These are phyloP conservation scores for Ricordea florida DNA, from an alignment of 92 coral and sea anemone genomes.

Conservation along the genomic window DNA sequence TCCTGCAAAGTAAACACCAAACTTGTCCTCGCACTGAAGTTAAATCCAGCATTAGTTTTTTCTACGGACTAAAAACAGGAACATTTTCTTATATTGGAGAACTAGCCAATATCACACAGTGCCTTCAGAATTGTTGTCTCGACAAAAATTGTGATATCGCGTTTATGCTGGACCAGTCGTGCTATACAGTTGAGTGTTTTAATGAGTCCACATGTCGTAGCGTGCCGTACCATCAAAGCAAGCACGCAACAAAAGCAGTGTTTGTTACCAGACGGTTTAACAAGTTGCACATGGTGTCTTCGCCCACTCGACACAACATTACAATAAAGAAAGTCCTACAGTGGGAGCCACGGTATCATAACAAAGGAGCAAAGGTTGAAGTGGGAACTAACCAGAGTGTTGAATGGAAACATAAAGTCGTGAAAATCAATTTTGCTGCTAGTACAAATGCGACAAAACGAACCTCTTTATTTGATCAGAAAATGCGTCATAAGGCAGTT, in stretches of 20 bases:
- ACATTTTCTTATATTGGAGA: slow-evolving; percentile 72
- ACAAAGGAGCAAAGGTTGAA: too few relatives aligned
- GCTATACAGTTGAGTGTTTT: slow-evolving; percentile 76
- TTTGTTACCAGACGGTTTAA: slow-evolving; percentile 64
- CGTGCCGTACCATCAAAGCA: slow-evolving; percentile 47
- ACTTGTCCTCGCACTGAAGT: slow-evolving; percentile 63
- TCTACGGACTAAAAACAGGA: slow-evolving; percentile 73
- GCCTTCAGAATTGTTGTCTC: slow-evolving; percentile 73
- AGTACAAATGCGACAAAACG: too few relatives aligned
- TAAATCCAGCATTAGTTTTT: slow-evolving; percentile 30
- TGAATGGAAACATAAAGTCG: too few relatives aligned
- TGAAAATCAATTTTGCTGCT: too few relatives aligned
- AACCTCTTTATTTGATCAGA: too few relatives aligned
- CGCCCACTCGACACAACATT: too few relatives aligned
- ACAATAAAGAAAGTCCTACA: too few relatives aligned
- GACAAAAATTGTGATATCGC: slow-evolving; percentile 77
- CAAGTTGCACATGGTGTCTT: too few relatives aligned
- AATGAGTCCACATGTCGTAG: slow-evolving; percentile 59
- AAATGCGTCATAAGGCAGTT: too few relatives aligned
- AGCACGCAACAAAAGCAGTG: slow-evolving; percentile 60
- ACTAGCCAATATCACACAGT: slow-evolving; percentile 41
- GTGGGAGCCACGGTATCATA: too few relatives aligned
- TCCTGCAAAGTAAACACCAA: too few relatives aligned
- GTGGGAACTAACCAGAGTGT: too few relatives aligned
- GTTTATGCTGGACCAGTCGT: slow-evolving; percentile 74